Conservation (phyloP, 2,113 vertebrate species). For the Oryctolagus cuniculus region mOryCun1.1 NC_091436.1:44189001-44189500, state of each 20-base stretch:
- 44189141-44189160: background rate
- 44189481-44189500: background rate
- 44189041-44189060: background rate
- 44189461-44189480: background rate
- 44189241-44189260: background rate
- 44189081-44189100: background rate
- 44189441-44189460: background rate
- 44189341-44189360: background rate
- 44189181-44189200: background rate
- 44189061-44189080: background rate
- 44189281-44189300: background rate
- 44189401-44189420: background rate
- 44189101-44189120: background rate
- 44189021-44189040: background rate
- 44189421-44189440: background rate
- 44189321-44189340: background rate
- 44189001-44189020: background rate
- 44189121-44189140: background rate
- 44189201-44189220: background rate
- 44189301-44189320: background rate
- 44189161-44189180: background rate
- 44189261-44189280: background rate
- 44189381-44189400: background rate
- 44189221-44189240: background rate
- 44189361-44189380: background rate